Base-by-base conservation (phyloP, 2,113 vertebrate species). In the Peromyscus maniculatus region DNA sequence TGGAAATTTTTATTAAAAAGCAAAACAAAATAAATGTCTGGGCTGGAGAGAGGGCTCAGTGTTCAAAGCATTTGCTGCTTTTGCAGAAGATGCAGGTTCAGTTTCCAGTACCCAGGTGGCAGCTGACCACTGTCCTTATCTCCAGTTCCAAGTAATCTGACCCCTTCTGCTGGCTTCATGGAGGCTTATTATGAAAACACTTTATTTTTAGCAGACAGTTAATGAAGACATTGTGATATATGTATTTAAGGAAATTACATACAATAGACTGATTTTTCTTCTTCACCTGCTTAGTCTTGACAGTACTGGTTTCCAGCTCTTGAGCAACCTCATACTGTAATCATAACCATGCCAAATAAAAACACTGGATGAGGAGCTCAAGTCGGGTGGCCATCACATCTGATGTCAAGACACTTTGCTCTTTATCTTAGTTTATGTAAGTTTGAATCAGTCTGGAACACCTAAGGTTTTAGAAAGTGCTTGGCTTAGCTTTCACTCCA, bases 301-400 rank as follows among this genome's bases (percentile, higher is more conserved):
- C 80, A 55, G 26, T 66, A 90, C 46, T 52, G 46, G 91, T 66
- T 91, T 66, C 92, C 5, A 21, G 75, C 72, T 86, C 39, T 96
- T 59, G 5, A 71, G 49, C 12, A 95, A 64, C n/a, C 43, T 74
- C 92, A 79, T 74, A 83, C 24, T 66, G 21, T 88, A 78, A 84
- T 96, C 92, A 92, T 33, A 89, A 83, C 8, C 57, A 93, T 3
- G 15, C 69, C 91, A 92, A 87, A 89, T 72, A 57, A 95, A 92
- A 88, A 55, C 21, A 93, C 28, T 3, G 13, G 39, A 89, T 64
- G 78, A 59, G 69, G 33, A 33, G 26, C 5, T 77, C 83, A 92
- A 24, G 92, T 89, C 12, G 28, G 31, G 31, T 28, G 77, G 22
- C 31, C 36, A 62, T 87, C 72, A 52, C 3, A 89, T 95, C 89